Evolutionary conservation across 2,888 invertebrate genomes (phyloP), one percentile per base, ranked within the genome.

Genomic region (Oligia fasciuncula): DNA sequence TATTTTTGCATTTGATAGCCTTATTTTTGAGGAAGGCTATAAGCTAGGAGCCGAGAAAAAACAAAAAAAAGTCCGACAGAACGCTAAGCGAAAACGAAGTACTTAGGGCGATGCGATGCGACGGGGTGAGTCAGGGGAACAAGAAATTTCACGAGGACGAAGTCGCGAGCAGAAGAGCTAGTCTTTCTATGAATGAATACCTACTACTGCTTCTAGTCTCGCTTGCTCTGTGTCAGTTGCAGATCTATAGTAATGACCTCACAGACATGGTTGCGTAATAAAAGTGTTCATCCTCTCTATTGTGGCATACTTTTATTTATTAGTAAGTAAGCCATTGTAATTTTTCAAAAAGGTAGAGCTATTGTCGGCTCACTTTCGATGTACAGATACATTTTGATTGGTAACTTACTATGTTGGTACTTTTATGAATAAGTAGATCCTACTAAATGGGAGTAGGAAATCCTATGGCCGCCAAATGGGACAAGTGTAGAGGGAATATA

Each of bases 261-360:
- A 60, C 57, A 54, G 60, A 70, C 62, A 43, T 35, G 46, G 68
- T 77, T 83, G 82, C 79, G 67, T 73, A 74, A 82, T 49, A 74
- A 49, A 78, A 71, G 29, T 79, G 69, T 78, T 72, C 67, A 57
- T 77, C 77, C 46, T 72, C 51, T 68, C 73, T 66, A 73, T 65
- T 70, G 60, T 73, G 72, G 63, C 51, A 69, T 77, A 69, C 65
- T 78, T 67, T 73, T 78, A 73, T 83, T 76, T 76, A 76, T 76
- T 62, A 69, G 46, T 51, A 66, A 60, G 46, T 43, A 43, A 14
- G 13, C 13, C 65, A 75, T 75, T 79, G 65, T 83, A 79, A 72
- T 75, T 75, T 60, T 79, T 43, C 74, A 46, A 51, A 69, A n/a
- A 29, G 62, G 29, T 76, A 14, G 49, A 23, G 65, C 51, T 62